These are phyloP conservation scores for Origma solitaria DNA, from an alignment of 2,113 vertebrate genomes.

Conservation along the genomic window DNA sequence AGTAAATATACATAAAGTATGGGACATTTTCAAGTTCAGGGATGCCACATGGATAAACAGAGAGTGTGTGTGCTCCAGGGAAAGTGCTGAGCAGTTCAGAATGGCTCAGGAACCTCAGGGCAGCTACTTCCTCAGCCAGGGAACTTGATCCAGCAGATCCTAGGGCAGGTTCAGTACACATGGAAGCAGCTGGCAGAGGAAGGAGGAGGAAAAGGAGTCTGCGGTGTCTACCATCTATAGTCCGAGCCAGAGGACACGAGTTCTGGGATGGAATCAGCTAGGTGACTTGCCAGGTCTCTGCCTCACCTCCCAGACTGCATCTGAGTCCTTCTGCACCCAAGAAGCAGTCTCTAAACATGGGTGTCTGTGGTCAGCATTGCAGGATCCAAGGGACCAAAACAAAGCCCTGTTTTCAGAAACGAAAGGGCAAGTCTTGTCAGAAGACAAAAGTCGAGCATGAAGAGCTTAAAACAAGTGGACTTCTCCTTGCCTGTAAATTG, in stretches of 20 bases:
- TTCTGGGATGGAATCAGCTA: rapidly evolving
- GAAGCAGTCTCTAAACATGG: not conserved
- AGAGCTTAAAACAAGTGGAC: not conserved
- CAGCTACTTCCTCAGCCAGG: not conserved
- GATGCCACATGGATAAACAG: not conserved
- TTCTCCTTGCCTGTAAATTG: not conserved
- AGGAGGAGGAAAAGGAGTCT: not conserved
- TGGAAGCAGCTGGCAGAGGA: not conserved
- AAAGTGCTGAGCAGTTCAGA: not conserved
- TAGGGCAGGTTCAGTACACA: not conserved
- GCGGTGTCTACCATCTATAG: not conserved
- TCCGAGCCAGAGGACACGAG: not conserved
- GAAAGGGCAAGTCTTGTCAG: not conserved
- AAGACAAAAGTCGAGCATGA: not conserved
- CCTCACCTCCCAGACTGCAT: not conserved
- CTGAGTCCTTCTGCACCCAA: not conserved
- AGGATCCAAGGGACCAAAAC: not conserved
- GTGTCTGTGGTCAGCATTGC: not conserved
- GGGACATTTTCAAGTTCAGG: not conserved
- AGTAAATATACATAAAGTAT: not conserved
- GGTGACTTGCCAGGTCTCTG: not conserved
- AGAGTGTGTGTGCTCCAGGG: not conserved
- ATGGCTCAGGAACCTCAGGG: rapidly evolving
- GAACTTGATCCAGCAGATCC: not conserved
- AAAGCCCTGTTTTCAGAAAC: not conserved